Base-by-base conservation (phyloP, 2,888 invertebrate species). In the Cosmorhoe ocellata region DNA sequence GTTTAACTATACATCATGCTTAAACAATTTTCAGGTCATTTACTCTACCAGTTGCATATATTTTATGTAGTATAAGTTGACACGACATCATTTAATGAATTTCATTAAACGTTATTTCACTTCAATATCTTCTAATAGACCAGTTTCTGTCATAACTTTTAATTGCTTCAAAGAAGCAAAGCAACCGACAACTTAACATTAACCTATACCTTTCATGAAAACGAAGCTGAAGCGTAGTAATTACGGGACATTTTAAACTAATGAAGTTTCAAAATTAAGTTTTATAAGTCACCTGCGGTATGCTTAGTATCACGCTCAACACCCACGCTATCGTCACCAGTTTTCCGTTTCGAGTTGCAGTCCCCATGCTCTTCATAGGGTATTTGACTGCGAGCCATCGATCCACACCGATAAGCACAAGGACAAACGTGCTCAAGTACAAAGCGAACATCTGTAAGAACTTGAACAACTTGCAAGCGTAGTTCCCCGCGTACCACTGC, bases 381-480 rank as follows among this genome's bases (percentile, higher is more conserved):
- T 95, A 96, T 63, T 95, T 92, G 8, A 96, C 95, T 0, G 95
- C 95, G 38, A 95, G 91, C 91, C 95, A 96, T 46, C 96, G 91
- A 71, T 97, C 96, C 34, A 96, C 92, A 8, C 96, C 96, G 66
- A 97, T 96, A 36, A 96, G 90, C 26, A 96, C 96, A 14, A 96
- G 87, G 31, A 96, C 92, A 77, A 95, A 96, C 0, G 96, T 96
- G 53, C 96, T 96, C 57, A 96, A 82, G 74, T 96, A 95, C 43
- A 97, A 85, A 41, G 95, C 93, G 70, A 96, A 95, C 93, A 96
- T 94, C 82, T 96, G 96, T 38, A 94, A 85, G 63, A 94, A 95
- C 78, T 96, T 97, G 68, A 96, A 94, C 44, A 95, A 61, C 83
- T 96, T 96, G 80, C 97, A 97, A 33, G 92, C 91, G 7, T 92